Evolutionary conservation across 2,797 vertebrate species (phyloP).

Genomic region (Sternarchorhynchus goeldii): DNA sequence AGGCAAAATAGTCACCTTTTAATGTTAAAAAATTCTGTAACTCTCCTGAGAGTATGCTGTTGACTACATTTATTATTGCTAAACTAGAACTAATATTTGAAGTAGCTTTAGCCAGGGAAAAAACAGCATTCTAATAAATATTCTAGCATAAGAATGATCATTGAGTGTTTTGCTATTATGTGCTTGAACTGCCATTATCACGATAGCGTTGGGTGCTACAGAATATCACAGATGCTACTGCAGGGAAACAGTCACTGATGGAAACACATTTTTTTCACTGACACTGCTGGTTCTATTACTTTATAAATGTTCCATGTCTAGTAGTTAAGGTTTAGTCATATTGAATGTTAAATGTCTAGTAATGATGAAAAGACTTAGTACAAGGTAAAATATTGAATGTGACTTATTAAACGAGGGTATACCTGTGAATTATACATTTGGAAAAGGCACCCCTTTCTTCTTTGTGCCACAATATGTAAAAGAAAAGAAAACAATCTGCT

Average conservation of each 20-base stretch:
- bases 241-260: not conserved
- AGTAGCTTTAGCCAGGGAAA: slow-evolving; percentile 22
- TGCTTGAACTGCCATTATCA: slow-evolving; percentile 31
- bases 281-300: not conserved
- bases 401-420: not conserved
- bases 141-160: not conserved
- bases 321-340: too few relatives aligned
- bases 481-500: slow-evolving; percentile 4
- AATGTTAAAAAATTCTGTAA: not conserved
- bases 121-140: slow-evolving; percentile 17
- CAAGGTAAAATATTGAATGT: not conserved
- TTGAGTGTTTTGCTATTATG: slow-evolving; percentile 34
- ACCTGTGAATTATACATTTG: slow-evolving; percentile 11
- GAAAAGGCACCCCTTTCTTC: not conserved
- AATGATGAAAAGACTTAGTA: not conserved
- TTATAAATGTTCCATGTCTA: too few relatives aligned
- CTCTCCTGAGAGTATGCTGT: not conserved
- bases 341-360: too few relatives aligned
- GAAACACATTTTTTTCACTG: not conserved
- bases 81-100: slow-evolving; percentile 18
- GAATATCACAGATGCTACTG: slow-evolving; percentile 19
- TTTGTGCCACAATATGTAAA: slow-evolving; percentile 1
- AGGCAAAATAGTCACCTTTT: not conserved
- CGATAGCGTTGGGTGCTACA: slow-evolving; percentile 20
- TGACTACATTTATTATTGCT: not conserved